Conservation (phyloP, 2,888 invertebrate genomes). For the Peribatodes rhomboidaria region DNA sequence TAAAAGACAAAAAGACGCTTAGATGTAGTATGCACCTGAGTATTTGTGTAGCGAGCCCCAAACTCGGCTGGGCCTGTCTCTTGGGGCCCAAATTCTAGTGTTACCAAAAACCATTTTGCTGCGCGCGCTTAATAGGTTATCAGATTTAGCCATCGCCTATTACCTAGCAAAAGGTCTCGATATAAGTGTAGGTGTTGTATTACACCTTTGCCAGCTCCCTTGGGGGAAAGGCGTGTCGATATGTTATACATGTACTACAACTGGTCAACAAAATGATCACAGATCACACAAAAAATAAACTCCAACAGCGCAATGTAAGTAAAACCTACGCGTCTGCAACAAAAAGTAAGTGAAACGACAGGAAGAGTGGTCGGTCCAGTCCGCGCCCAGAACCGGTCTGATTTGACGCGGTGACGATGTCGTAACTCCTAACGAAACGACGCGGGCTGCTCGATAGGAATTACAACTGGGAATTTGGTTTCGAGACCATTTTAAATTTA, state of each 20-base stretch:
- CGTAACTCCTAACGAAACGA: neutral
- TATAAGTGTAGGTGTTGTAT: too few species aligned
- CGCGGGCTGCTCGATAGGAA: neutral
- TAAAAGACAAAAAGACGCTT: too few species aligned
- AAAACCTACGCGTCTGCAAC: neutral
- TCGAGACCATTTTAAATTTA: neutral
- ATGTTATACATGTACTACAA: neutral
- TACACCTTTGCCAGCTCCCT: too few species aligned
- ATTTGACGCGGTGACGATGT: constrained; percentile 1
- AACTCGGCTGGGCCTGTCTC: too few species aligned
- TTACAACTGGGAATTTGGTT: neutral
- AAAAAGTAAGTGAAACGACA: constrained; percentile 38
- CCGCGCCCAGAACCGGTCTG: constrained; percentile 20
- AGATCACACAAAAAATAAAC: neutral
- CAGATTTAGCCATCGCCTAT: too few species aligned
- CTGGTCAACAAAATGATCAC: neutral
- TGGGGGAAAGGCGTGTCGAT: too few species aligned
- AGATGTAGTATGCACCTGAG: too few species aligned
- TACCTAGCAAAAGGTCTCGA: too few species aligned
- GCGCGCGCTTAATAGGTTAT: too few species aligned
- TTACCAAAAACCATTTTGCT: too few species aligned
- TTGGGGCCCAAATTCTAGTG: too few species aligned
- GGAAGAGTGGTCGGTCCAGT: constrained; percentile 40
- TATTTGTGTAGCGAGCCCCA: too few species aligned
- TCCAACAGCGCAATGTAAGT: neutral